Conservation (phyloP, 64 coral and sea anemone species). For the Stylophora pistillata region DNA sequence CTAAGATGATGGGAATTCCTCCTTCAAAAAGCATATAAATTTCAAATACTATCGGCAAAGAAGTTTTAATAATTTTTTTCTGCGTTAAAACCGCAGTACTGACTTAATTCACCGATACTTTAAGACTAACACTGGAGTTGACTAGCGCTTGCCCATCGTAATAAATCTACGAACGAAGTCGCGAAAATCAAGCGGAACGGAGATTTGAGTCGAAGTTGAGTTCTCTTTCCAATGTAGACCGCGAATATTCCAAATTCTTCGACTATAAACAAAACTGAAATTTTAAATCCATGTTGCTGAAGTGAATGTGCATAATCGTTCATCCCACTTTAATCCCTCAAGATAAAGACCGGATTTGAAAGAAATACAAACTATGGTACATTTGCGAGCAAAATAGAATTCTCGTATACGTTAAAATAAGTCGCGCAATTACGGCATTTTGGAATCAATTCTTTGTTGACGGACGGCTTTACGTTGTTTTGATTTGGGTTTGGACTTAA, state of each 20-base stretch:
- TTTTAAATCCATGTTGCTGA: background rate
- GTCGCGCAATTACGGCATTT: background rate
- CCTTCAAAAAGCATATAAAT: background rate
- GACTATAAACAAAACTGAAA: background rate
- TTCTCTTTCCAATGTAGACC: background rate
- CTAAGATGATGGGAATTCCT: background rate
- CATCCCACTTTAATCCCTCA: background rate
- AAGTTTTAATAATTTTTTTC: background rate
- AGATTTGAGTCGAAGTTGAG: background rate
- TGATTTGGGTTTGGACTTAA: no score
- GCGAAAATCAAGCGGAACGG: background rate
- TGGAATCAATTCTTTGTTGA: background rate
- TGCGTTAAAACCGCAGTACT: background rate
- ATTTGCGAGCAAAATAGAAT: background rate
- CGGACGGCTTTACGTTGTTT: background rate
- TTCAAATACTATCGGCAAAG: background rate
- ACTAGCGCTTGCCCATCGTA: background rate
- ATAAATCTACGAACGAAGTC: background rate
- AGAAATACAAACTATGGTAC: background rate
- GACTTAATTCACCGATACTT: background rate
- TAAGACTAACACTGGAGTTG: background rate
- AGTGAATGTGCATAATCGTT: background rate
- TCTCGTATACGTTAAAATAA: background rate
- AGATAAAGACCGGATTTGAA: background rate
- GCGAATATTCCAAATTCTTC: background rate